Evolutionary conservation across 2,888 invertebrate species (phyloP).

Genomic region (Merodon equestris): DNA sequence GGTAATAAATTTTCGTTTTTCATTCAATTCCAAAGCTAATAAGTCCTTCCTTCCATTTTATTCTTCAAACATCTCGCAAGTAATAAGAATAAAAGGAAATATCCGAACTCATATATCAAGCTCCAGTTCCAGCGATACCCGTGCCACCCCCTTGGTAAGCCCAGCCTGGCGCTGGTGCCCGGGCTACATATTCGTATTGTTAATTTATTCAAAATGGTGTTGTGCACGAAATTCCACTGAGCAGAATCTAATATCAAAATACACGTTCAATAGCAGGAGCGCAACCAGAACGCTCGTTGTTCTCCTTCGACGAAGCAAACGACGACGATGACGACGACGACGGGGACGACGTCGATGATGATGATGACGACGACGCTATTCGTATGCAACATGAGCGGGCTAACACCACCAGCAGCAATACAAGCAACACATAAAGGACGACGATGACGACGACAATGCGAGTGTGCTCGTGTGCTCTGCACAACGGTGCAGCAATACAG

Average conservation of each 20-base stretch:
- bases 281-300: conserved; percentile 23
- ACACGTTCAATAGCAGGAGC: conserved; percentile 56
- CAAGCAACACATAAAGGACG: conserved; percentile 51
- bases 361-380: conserved; percentile 31
- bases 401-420: conserved; percentile 2
- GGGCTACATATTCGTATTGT: conserved; percentile 45
- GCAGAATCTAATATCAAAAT: conserved; percentile 69
- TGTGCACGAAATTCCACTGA: conserved; percentile 66
- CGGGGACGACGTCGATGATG: conserved; percentile 5
- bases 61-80: conserved; percentile 12
- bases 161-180: conserved; percentile 12
- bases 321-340: conserved; percentile 16
- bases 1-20: conserved; percentile 18
- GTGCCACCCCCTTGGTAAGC: neutral
- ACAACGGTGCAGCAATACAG: conserved; percentile 26
- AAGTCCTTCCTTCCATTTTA: conserved; percentile 6
- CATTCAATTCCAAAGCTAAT: conserved; percentile 15
- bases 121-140: neutral
- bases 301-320: conserved; percentile 44
- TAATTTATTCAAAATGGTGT: conserved; percentile 69
- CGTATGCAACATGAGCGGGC: conserved; percentile 51
- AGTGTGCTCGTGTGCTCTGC: conserved; percentile 58
- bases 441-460: conserved; percentile 40
- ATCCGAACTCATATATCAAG: conserved; percentile 8
- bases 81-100: conserved; percentile 9